These are phyloP conservation scores for Apotomis betuletana DNA, from an alignment of 2,888 invertebrate genomes.

Conservation along the genomic window DNA sequence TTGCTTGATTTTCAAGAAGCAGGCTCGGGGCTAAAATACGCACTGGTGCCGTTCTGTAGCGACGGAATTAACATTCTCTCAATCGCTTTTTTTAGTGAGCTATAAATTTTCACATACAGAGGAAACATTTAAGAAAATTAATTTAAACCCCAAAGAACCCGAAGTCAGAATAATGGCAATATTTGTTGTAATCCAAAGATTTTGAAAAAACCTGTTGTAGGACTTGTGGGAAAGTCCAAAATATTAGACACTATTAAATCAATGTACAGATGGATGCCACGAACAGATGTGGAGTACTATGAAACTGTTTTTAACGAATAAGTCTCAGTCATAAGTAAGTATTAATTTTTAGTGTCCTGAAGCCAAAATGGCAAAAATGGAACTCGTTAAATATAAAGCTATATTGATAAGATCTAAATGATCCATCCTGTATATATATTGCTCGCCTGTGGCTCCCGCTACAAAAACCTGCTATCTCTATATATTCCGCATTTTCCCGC, in stretches of 20 bases:
- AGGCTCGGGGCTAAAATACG: no score
- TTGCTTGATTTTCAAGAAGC: no score
- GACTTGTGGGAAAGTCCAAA: not conserved
- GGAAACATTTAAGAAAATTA: not conserved
- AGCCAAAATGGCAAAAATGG: slow-evolving; percentile 6
- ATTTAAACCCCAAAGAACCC: not conserved
- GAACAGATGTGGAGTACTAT: slow-evolving; percentile 3
- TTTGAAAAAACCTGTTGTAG: not conserved
- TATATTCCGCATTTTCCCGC: slow-evolving; percentile 1
- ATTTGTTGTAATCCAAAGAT: not conserved
- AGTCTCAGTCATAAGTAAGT: no score
- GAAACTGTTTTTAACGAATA: slow-evolving; percentile 4
- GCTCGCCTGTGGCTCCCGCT: slow-evolving; percentile 14
- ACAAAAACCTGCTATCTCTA: slow-evolving; percentile 5
- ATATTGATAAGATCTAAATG: slow-evolving; percentile 8
- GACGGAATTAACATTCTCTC: not conserved
- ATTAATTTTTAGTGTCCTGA: slow-evolving; percentile 8
- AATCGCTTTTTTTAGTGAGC: no score
- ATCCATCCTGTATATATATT: slow-evolving; percentile 6
- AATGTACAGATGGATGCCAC: slow-evolving; percentile 10
- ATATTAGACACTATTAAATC: slow-evolving; percentile 6
- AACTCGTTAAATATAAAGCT: slow-evolving; percentile 2
- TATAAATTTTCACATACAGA: no score
- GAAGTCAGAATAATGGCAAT: not conserved
- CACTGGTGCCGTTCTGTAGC: no score